Evolutionary conservation across 2,888 invertebrate species (phyloP), one percentile per base, ranked within the genome.

Genomic region (Brenthis ino): DNA sequence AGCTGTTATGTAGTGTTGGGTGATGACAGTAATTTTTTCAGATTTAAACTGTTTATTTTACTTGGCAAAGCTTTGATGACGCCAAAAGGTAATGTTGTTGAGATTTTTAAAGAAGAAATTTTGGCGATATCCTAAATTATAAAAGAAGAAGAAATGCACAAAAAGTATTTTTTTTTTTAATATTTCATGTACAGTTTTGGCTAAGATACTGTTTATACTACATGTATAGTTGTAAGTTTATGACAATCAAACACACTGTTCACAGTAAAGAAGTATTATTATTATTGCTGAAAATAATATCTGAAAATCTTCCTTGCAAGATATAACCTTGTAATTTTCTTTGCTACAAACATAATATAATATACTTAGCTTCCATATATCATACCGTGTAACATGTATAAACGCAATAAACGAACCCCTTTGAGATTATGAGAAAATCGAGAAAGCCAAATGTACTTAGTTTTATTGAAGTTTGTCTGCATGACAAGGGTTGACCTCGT

Each of bases 401-500:
- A 48, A 60, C 24, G 33, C 20, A 61, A 58, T 47, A 65, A 66
- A 20, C 55, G 48, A 54, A 60, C 54, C 13, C 33, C 48, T 12
- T 48, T 53, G 51, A 63, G 61, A 63, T 63, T 63, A 63, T 53
- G 51, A 63, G 33, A 51, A 37, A 50, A 55, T 14, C 60, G 60
- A 48, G 37, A 68, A 70, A 67, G 57, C 67, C 28, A 14, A 69
- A 71, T 65, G 57, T 63, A 57, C 63, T 66, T 65, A 68, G 60
- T 67, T 65, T 75, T 75, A 77, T 76, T 75, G 74, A 74, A 75
- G 73, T 65, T 70, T 72, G 74, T 74, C 72, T 68, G 64, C 53
- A 66, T 77, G 77, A 79, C 74, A 75, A 75, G 77, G 77, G 78
- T 79, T 73, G 76, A 77, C 77, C 73, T 72, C 72, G 53, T 55